These are phyloP conservation scores for Lagorchestes hirsutus DNA, from an alignment of 2,797 vertebrate genomes.

Conservation along the genomic window DNA sequence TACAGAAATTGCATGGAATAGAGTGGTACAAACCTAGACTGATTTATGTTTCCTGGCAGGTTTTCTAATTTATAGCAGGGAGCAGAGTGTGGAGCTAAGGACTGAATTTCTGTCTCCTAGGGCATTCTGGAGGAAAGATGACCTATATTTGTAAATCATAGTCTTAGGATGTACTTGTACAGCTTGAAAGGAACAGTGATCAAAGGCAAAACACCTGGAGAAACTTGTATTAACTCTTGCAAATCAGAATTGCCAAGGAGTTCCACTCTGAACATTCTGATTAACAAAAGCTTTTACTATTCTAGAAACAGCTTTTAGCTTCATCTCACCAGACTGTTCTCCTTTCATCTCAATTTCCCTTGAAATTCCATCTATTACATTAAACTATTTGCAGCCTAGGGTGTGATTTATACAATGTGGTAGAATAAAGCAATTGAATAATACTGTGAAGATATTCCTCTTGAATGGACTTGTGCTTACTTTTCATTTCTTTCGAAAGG, in stretches of 20 bases:
- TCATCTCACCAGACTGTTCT: conserved; percentile 14
- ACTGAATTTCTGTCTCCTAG: not conserved
- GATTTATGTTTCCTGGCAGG: not conserved
- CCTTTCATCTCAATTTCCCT: conserved; percentile 10
- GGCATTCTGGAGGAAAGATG: not conserved
- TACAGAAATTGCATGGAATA: not conserved
- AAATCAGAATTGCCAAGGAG: conserved; percentile 23
- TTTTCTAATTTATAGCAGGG: not conserved
- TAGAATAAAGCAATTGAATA: conserved; percentile 49
- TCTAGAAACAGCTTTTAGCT: conserved; percentile 17
- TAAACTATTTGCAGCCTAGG: conserved; percentile 45
- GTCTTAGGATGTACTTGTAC: not conserved
- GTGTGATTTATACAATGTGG: conserved; percentile 45
- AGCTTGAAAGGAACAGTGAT: not conserved
- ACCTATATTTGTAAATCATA: not conserved
- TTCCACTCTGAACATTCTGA: not conserved
- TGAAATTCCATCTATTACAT: not conserved
- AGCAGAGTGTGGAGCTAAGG: not conserved
- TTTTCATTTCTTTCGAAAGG: conserved; percentile 24
- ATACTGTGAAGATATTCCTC: conserved; percentile 42
- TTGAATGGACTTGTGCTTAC: conserved; percentile 20
- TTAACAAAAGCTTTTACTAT: conserved; percentile 34
- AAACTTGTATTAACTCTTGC: not conserved
- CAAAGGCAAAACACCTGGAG: conserved; percentile 19
- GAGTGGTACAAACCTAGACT: not conserved